These are phyloP conservation scores for Drosophila pullipes DNA, from an alignment of 2,888 invertebrate genomes.

Conservation along the genomic window DNA sequence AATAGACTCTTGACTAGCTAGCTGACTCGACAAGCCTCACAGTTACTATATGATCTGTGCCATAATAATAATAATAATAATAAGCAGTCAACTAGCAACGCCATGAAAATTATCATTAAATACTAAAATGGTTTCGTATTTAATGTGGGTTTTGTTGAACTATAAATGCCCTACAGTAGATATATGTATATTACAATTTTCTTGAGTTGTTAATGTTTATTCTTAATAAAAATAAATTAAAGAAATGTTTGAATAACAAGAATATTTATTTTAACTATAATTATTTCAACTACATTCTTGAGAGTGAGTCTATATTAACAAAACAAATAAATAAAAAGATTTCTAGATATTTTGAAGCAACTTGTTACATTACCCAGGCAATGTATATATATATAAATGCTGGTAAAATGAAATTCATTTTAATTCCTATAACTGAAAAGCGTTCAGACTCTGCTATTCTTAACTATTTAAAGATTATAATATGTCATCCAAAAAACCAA, in stretches of 20 bases:
- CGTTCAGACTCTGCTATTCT: neutral
- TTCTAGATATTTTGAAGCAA: neutral
- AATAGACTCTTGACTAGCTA: slow-evolving; percentile 69
- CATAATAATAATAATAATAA: slow-evolving; percentile 46
- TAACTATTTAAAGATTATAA: neutral
- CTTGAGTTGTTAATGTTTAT: neutral
- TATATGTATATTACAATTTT: neutral
- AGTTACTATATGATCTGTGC: slow-evolving; percentile 44
- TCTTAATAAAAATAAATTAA: too few relatives aligned
- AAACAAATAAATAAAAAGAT: neutral
- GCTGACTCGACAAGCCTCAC: slow-evolving; percentile 27
- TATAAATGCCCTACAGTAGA: slow-evolving; percentile 26
- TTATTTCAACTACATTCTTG: neutral
- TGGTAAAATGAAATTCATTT: neutral
- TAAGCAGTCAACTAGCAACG: slow-evolving; percentile 52
- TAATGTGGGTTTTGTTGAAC: slow-evolving; percentile 5
- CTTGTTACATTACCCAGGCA: too few relatives aligned
- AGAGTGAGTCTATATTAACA: neutral
- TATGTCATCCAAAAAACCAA: neutral
- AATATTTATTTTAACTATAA: neutral
- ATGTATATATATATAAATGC: neutral
- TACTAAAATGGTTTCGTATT: slow-evolving; percentile 43
- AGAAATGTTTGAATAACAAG: too few relatives aligned
- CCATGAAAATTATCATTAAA: slow-evolving; percentile 44
- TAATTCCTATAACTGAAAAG: neutral